Percentiles rank a stretch among this genome's conserved stretches.
Evolutionary conservation across 1,140 invertebrate genomes (phyloP).

Genomic region (Lasaia peninsularis): DNA sequence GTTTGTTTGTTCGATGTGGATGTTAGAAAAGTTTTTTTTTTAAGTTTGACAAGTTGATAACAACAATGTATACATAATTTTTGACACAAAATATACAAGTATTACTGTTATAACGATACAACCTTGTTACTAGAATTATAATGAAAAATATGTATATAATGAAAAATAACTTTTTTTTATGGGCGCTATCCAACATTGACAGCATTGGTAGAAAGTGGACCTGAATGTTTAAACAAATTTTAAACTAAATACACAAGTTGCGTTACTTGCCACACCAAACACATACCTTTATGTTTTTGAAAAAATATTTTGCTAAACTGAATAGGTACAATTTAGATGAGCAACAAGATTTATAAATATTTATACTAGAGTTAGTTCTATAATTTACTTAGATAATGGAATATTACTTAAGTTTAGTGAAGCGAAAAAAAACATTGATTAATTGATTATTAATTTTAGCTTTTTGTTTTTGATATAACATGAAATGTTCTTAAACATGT

Average conservation of each 20-base stretch:
- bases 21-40: too few relatives aligned
- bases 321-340: conserved; percentile 67
- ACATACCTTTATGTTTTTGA: neutral
- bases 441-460: conserved; percentile 20
- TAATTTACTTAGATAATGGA: conserved; percentile 71
- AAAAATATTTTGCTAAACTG: conserved; percentile 38
- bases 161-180: too few relatives aligned
- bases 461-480: neutral
- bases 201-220: conserved; percentile 3
- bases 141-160: too few relatives aligned
- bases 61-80: too few relatives aligned
- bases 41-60: too few relatives aligned
- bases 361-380: conserved; percentile 53
- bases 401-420: conserved; percentile 68
- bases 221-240: conserved; percentile 7
- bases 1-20: too few relatives aligned
- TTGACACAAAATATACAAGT: too few relatives aligned
- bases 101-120: too few relatives aligned
- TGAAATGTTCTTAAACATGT: conserved; percentile 1
- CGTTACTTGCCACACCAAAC: conserved; percentile 24
- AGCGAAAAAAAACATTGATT: conserved; percentile 41
- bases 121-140: too few relatives aligned
- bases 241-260: conserved; percentile 1
- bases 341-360: conserved; percentile 63
- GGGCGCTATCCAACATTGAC: neutral